phyloP scores from a whole-genome alignment of 2,113 vertebrate genomes.

The Stercorarius parasiticus region DNA sequence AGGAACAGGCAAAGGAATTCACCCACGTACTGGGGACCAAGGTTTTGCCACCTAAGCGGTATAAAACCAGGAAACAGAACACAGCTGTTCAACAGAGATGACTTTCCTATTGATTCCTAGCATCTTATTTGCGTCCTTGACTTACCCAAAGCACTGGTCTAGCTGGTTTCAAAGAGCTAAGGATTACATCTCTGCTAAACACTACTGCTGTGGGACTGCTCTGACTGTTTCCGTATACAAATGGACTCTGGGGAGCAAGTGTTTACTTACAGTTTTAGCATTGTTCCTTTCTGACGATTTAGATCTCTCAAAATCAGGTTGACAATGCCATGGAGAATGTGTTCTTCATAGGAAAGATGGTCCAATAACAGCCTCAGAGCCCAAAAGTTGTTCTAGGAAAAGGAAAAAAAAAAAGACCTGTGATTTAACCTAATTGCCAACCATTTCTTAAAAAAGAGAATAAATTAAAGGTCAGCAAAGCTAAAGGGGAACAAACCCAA shows the following conservation, averaged over 20 bases:
- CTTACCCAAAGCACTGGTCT: not conserved
- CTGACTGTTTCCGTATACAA: not conserved
- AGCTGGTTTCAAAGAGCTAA: not conserved
- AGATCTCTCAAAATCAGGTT: conserved; percentile 16
- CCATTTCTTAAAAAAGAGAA: not conserved
- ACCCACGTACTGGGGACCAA: conserved; percentile 7
- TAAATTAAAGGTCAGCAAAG: not conserved
- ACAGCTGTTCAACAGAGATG: not conserved
- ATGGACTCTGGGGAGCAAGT: not conserved
- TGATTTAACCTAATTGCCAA: not conserved
- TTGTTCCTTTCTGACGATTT: not conserved
- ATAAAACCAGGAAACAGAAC: not conserved
- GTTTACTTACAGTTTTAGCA: conserved; percentile 42
- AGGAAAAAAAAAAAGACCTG: not conserved
- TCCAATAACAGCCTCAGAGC: conserved; percentile 58
- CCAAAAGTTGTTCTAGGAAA: conserved; percentile 63
- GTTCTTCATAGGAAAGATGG: not conserved
- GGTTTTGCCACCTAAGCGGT: not conserved
- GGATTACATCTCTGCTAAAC: not conserved
- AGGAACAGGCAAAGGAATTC: conserved; percentile 48
- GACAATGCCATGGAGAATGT: not conserved
- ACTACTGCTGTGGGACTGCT: not conserved
- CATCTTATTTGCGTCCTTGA: not conserved
- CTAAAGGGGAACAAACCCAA: not conserved
- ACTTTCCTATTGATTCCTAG: too few species aligned